These are phyloP conservation scores for Drosophila nannoptera DNA, from an alignment of 1,140 invertebrate genomes.

Conservation along the genomic window DNA sequence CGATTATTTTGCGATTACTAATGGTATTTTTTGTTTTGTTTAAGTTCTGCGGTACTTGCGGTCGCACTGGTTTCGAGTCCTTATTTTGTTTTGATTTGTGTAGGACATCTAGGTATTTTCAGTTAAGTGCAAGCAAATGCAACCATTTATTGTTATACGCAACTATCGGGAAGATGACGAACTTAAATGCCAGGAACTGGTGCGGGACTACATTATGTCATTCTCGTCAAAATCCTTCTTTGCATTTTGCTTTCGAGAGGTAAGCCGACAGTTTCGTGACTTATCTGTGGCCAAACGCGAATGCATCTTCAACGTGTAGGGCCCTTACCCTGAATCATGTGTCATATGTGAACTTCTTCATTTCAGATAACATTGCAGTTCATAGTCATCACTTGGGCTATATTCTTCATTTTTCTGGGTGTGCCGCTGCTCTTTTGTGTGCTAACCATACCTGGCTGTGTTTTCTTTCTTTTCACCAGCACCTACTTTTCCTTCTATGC, in stretches of 20 bases:
- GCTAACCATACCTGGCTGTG: conserved; percentile 69
- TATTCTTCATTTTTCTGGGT: conserved; percentile 77
- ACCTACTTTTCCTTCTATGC: conserved; percentile 76
- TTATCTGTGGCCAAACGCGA: conserved; percentile 37
- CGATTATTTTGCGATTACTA: no score
- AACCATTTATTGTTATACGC: conserved; percentile 77
- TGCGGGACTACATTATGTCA: conserved; percentile 77
- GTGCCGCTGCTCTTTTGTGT: conserved; percentile 73
- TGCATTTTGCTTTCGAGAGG: conserved; percentile 71
- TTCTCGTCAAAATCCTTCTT: conserved; percentile 73
- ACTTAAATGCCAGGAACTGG: conserved; percentile 73
- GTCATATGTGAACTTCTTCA: conserved; percentile 3
- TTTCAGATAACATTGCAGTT: conserved; percentile 76
- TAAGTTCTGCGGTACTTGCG: conserved; percentile 10
- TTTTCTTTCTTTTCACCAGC: conserved; percentile 67
- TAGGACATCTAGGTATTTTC: conserved; percentile 19
- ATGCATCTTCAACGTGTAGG: conserved; percentile 6
- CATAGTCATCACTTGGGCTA: conserved; percentile 78
- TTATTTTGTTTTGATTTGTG: conserved; percentile 38
- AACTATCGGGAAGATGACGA: conserved; percentile 71
- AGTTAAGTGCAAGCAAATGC: conserved; percentile 52
- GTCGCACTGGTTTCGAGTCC: conserved; percentile 31
- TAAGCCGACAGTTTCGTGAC: conserved; percentile 47
- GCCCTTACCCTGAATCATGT: conserved; percentile 1
- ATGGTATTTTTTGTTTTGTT: no score